phyloP scores from a whole-genome alignment of 2,797 vertebrate species.

The Rhincodon typus region DNA sequence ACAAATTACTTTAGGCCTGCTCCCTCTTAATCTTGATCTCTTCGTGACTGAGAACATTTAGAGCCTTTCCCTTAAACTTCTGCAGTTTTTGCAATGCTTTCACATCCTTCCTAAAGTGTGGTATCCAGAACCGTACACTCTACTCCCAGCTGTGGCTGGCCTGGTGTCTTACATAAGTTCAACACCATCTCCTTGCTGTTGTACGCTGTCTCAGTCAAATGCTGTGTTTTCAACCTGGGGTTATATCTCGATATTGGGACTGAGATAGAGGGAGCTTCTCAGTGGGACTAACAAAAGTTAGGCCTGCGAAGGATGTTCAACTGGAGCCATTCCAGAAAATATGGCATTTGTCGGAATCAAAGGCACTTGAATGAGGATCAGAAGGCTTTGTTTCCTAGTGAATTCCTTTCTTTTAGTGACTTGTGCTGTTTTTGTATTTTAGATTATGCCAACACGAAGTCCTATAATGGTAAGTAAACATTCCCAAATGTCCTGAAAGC shows the following conservation, averaged over 20 bases:
- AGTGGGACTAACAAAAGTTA: neutral
- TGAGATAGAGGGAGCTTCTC: neutral
- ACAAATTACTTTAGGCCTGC: too few relatives aligned
- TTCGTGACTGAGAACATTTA: too few relatives aligned
- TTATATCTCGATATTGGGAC: neutral
- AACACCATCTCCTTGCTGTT: too few relatives aligned
- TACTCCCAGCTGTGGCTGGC: too few relatives aligned
- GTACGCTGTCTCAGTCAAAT: too few relatives aligned
- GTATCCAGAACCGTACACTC: too few relatives aligned
- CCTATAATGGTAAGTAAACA: neutral
- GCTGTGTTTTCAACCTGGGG: neutral
- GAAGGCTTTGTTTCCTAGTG: neutral
- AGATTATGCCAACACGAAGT: accelerated
- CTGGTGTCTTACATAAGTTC: too few relatives aligned
- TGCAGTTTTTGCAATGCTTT: too few relatives aligned
- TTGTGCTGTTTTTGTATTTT: neutral
- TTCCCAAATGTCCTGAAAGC: neutral
- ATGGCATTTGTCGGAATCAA: neutral
- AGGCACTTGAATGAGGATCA: neutral
- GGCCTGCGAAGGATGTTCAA: neutral
- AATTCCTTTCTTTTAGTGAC: neutral
- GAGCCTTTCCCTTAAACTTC: too few relatives aligned
- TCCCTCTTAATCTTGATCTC: too few relatives aligned
- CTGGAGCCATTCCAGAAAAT: neutral
- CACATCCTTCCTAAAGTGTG: too few relatives aligned